phyloP scores from a whole-genome alignment of 2,797 vertebrate genomes.

The Danio jaintianensis region DNA sequence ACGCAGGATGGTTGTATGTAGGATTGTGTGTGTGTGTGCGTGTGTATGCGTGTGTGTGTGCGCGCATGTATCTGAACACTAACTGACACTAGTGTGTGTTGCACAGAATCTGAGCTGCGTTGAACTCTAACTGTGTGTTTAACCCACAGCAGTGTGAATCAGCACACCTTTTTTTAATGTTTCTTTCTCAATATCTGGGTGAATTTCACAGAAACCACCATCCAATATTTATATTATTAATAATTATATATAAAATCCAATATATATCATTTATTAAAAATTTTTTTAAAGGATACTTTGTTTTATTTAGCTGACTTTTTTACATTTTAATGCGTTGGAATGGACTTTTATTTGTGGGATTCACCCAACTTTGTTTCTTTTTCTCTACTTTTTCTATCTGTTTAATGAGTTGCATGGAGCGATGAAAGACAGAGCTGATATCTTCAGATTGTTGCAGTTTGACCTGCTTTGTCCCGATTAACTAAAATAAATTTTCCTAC shows the following conservation, averaged over 20 bases:
- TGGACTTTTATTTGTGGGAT: not conserved
- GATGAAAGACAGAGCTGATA: constrained; percentile 19
- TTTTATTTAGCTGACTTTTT: not conserved
- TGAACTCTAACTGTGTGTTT: constrained; percentile 54
- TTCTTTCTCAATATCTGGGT: constrained; percentile 17
- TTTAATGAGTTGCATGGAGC: constrained; percentile 37
- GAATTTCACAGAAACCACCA: constrained; percentile 11
- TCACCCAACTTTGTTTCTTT: constrained; percentile 11
- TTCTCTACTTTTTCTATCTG: not conserved
- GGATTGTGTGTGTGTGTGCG: constrained; percentile 66
- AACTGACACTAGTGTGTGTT: constrained; percentile 45
- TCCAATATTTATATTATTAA: too few species aligned
- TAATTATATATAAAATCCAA: too few species aligned
- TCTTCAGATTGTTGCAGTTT: constrained; percentile 40
- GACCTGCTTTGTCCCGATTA: constrained; percentile 36
- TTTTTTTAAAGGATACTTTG: not conserved
- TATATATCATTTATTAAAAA: not conserved
- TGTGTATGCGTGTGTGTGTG: constrained; percentile 44
- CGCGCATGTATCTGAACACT: constrained; percentile 44
- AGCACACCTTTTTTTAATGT: constrained; percentile 63
- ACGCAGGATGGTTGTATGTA: constrained; percentile 99
- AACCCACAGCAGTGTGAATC: constrained; percentile 66
- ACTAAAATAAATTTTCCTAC: constrained; percentile 47
- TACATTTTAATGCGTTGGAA: not conserved
- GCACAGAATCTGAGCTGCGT: constrained; percentile 51